Evolutionary conservation across 2,888 invertebrate species (phyloP).

Genomic region (Tortrix viridana): DNA sequence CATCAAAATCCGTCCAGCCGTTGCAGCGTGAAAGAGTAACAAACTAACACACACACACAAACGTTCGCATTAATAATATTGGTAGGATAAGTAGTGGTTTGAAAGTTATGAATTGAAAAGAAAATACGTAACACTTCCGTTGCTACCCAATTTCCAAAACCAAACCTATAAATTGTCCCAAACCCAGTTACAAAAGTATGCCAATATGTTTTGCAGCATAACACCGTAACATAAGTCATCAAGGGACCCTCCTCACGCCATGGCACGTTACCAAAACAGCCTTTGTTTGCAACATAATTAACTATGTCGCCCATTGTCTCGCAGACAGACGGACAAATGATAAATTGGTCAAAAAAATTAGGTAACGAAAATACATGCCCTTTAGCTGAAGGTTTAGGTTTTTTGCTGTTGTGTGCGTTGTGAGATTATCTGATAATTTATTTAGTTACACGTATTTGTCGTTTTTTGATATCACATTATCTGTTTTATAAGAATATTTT

Average conservation of each 20-base stretch:
- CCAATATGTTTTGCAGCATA: constrained; percentile 21
- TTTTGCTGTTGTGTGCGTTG: constrained; percentile 7
- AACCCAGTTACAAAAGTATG: constrained; percentile 9
- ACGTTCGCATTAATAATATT: no score
- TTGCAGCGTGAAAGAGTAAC: no score
- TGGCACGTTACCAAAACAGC: constrained; percentile 21
- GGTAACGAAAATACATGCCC: constrained; percentile 41
- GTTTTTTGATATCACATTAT: neutral
- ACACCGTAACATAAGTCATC: constrained; percentile 36
- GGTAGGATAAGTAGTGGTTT: no score
- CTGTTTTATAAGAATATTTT: no score
- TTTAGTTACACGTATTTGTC: neutral
- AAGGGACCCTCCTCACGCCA: constrained; percentile 29
- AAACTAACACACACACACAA: no score
- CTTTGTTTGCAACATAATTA: constrained; percentile 57
- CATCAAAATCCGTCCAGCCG: no score
- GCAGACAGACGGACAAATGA: constrained; percentile 54
- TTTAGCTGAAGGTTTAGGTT: constrained; percentile 39
- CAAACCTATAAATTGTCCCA: neutral
- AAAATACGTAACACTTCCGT: no score
- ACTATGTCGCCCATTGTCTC: constrained; percentile 55
- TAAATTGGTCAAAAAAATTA: constrained; percentile 52
- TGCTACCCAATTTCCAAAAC: no score
- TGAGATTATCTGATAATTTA: neutral
- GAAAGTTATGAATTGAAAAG: no score